Evolutionary conservation across 2,797 vertebrate genomes (phyloP).

Genomic region (Nasua narica): DNA sequence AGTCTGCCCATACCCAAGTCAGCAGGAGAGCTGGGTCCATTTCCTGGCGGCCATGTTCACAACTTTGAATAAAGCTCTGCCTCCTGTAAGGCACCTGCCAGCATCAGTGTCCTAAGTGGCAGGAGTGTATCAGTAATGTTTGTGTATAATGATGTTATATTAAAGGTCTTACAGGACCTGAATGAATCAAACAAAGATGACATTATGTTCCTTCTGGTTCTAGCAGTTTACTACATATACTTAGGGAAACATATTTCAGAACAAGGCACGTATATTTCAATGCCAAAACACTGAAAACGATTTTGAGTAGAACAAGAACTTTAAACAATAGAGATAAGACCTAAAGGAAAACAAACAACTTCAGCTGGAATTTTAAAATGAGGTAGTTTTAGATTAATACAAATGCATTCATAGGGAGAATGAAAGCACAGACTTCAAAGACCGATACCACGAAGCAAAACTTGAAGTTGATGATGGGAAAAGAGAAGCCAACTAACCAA

Average conservation of each 20-base stretch:
- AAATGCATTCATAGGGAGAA: not conserved
- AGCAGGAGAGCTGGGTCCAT: not conserved
- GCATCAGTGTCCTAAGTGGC: not conserved
- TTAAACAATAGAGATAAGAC: not conserved
- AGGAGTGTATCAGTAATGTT: not conserved
- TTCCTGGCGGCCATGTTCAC: too few species aligned
- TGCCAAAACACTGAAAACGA: not conserved
- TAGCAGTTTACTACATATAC: not conserved
- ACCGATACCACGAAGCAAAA: not conserved
- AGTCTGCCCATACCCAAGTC: not conserved
- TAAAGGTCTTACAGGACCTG: not conserved
- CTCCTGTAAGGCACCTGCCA: not conserved
- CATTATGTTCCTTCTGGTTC: not conserved
- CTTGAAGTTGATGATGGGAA: not conserved
- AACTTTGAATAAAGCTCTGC: not conserved
- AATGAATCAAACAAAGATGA: not conserved
- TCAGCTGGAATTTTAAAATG: not conserved
- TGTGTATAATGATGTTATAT: not conserved
- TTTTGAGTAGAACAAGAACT: not conserved
- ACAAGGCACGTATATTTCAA: not conserved
- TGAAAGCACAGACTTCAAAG: not conserved
- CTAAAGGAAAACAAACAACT: not conserved
- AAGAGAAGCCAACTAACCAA: not conserved
- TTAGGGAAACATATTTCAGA: not conserved
- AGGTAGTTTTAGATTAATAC: not conserved